phyloP scores from a whole-genome alignment of 1,140 invertebrate species.

The Agrilus planipennis region DNA sequence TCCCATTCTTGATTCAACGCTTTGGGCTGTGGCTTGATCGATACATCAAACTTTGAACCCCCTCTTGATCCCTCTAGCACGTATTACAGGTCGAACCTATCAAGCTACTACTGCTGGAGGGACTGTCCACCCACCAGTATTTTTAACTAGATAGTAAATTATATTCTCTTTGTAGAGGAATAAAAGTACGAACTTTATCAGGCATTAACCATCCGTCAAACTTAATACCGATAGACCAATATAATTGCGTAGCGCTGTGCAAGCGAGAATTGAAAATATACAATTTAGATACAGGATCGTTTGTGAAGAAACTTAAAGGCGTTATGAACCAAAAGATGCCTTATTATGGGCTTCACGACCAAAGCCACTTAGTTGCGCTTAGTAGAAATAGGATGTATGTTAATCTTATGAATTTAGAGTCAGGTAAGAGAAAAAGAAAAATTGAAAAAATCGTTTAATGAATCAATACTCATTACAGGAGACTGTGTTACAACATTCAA shows the following conservation, averaged over 20 bases:
- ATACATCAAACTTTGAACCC: too few relatives aligned
- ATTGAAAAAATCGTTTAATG: background rate
- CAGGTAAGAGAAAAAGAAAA: conserved; percentile 36
- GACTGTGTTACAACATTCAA: conserved; percentile 82
- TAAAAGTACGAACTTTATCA: conserved; percentile 42
- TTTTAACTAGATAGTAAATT: too few relatives aligned
- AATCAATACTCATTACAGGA: conserved; percentile 32
- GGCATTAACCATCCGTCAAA: conserved; percentile 58
- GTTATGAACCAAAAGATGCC: conserved; percentile 91
- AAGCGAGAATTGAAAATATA: conserved; percentile 67
- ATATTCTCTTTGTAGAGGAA: background rate
- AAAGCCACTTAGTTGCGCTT: conserved; percentile 56
- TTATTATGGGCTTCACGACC: conserved; percentile 71
- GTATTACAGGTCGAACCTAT: too few relatives aligned
- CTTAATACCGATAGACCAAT: conserved; percentile 57
- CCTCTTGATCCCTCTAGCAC: too few relatives aligned
- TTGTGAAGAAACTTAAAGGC: conserved; percentile 63
- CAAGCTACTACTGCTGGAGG: too few relatives aligned
- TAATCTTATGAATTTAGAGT: conserved; percentile 74
- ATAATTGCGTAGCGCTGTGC: conserved; percentile 66
- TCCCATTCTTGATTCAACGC: too few relatives aligned
- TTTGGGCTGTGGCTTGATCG: too few relatives aligned
- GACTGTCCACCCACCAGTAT: too few relatives aligned
- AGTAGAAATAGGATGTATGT: conserved; percentile 83
- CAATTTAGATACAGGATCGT: conserved; percentile 60